A percentile compares a stretch with the other conserved stretches of the same genome.
Conservation (phyloP, 2,797 vertebrate species). For the Pteronotus mesoamericanus region DNA sequence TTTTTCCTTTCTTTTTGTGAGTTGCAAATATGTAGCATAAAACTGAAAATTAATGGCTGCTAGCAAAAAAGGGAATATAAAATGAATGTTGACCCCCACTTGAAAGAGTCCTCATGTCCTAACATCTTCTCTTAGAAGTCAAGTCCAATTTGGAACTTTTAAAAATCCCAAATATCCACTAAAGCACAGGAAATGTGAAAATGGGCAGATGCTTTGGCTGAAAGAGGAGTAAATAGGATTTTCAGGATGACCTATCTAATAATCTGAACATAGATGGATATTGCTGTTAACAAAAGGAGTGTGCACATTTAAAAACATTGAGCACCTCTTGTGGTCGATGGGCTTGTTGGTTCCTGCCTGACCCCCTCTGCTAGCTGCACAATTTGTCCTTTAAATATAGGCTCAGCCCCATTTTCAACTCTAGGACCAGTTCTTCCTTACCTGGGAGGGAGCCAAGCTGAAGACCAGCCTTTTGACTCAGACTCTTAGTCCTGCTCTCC, state of each 20-base stretch:
- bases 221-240: background rate
- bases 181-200: background rate
- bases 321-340: background rate
- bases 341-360: background rate
- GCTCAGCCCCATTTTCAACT: background rate
- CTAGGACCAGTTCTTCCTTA: background rate
- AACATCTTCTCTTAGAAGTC: background rate
- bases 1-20: background rate
- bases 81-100: background rate
- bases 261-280: background rate
- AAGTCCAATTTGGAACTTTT: background rate
- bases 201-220: background rate
- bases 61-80: background rate
- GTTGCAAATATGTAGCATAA: background rate
- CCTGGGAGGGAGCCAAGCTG: background rate
- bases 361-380: background rate
- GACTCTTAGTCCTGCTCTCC: background rate
- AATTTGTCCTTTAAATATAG: background rate
- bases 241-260: background rate
- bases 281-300: background rate
- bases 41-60: constrained; percentile 25
- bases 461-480: background rate
- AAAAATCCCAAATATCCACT: background rate
- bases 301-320: background rate
- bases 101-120: background rate